phyloP scores from a whole-genome alignment of 2,113 vertebrate species.

The Myrmophylax atrothorax region DNA sequence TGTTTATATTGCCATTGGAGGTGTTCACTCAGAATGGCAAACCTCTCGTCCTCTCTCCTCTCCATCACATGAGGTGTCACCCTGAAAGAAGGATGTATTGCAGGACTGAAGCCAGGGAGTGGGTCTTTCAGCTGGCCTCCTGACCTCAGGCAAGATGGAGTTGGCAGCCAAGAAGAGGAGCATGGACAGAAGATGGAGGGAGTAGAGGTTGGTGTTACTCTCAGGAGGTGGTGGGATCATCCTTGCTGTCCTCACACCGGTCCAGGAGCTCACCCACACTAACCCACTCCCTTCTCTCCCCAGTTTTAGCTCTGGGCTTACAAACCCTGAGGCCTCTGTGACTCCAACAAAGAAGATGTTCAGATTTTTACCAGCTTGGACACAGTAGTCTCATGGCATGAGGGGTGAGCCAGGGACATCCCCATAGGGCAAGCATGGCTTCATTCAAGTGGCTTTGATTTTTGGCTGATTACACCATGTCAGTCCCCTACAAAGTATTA shows the following conservation, averaged over 20 bases:
- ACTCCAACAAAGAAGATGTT: background rate
- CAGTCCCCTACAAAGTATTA: background rate
- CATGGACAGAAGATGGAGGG: background rate
- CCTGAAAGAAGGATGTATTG: background rate
- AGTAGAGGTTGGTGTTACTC: background rate
- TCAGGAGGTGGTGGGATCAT: background rate
- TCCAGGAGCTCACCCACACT: background rate
- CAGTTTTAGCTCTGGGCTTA: background rate
- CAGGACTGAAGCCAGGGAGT: background rate
- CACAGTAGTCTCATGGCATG: background rate
- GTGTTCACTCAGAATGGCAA: background rate
- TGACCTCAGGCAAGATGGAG: background rate
- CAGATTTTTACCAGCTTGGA: background rate
- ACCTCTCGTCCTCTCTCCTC: background rate
- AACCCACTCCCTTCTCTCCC: background rate
- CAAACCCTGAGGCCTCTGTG: background rate
- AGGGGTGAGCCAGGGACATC: background rate
- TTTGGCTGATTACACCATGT: background rate
- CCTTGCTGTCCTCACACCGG: rapidly evolving
- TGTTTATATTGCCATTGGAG: background rate
- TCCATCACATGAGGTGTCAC: background rate
- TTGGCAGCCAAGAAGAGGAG: background rate
- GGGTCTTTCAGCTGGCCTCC: background rate
- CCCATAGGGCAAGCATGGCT: background rate
- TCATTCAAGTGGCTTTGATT: background rate